phyloP scores from a whole-genome alignment of 2,797 vertebrate genomes.

The Sebastes iracundus region DNA sequence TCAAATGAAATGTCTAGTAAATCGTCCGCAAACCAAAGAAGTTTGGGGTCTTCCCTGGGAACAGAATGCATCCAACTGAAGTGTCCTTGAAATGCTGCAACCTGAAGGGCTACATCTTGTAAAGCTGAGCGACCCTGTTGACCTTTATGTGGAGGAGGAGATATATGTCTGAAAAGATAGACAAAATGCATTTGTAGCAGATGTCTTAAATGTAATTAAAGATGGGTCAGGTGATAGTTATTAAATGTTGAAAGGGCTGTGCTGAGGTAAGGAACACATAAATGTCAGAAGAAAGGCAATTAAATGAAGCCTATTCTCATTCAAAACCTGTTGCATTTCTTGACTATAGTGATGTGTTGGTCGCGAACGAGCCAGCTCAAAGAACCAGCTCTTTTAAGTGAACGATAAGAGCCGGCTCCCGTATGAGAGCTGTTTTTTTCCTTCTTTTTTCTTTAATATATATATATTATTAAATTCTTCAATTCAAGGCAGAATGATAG shows the following conservation, averaged over 20 bases:
- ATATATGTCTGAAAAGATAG: not conserved
- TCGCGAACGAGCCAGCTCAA: too few species aligned
- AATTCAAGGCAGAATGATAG: too few species aligned
- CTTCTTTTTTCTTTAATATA: too few species aligned
- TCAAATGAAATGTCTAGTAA: not conserved
- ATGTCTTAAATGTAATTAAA: not conserved
- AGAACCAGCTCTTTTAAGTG: too few species aligned
- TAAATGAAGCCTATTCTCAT: rapidly evolving
- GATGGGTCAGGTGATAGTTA: not conserved
- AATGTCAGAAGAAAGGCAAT: not conserved
- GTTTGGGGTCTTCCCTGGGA: not conserved
- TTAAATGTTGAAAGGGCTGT: not conserved
- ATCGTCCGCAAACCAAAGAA: not conserved
- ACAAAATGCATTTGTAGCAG: not conserved
- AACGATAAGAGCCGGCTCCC: too few species aligned
- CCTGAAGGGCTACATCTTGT: not conserved
- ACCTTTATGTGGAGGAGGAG: not conserved
- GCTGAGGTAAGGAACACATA: not conserved
- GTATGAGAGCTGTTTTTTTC: too few species aligned
- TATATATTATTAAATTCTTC: too few species aligned
- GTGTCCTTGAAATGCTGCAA: slow-evolving; percentile 10
- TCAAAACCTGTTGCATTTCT: not conserved
- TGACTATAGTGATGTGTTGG: too few species aligned
- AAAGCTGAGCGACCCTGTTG: not conserved
- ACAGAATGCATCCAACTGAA: not conserved